Base-by-base conservation (phyloP, 2,888 invertebrate species). In the Eurytoma adleriae region DNA sequence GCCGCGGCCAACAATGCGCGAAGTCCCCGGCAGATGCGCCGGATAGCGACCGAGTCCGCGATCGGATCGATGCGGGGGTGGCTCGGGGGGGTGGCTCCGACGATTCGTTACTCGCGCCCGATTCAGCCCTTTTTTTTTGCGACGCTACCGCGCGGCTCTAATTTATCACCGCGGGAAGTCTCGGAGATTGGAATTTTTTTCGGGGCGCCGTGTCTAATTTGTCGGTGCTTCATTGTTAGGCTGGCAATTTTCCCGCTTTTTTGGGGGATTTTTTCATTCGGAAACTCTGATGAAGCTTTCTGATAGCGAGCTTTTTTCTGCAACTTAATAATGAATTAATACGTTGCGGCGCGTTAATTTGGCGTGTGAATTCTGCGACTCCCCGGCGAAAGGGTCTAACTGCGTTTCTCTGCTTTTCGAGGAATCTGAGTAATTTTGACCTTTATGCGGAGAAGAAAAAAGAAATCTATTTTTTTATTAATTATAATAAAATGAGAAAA, bases 41-140 rank as follows among this genome's bases (percentile, higher is more conserved):
- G 64, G 1, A 48, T 48, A 64, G 48, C 48, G 40, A 12, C 48
- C 64, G 13, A n/a, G 30, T n/a, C 4, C 40, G 18, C 12, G 40
- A 40, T 18, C 4, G 18, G 48, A 18, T n/a, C 40, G 18, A 20
- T n/a, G n/a, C 30, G 18, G 62, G 16, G 14, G 27, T 14, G 5
- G 1, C 61, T 24, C 61, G 27, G 27, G 27, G 30, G 62, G 27
- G 18, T 7, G 16, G 20, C 12, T 52, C 52, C 67, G 52, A 69
- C 54, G 68, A 69, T 54, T 69, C 68, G 54, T 69, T 69, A 27
- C 68, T 16, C 20, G 30, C 68, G 30, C 54, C 24, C 40, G 64
- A 69, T 69, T 69, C 54, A 54, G 68, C 14, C 27, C 68, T n/a
- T 68, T 68, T 69, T 64, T 40, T 64, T 64, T 40, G 40, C 40